Conservation (phyloP, 1,140 invertebrate species). For the Dendrolimus kikuchii region DNA sequence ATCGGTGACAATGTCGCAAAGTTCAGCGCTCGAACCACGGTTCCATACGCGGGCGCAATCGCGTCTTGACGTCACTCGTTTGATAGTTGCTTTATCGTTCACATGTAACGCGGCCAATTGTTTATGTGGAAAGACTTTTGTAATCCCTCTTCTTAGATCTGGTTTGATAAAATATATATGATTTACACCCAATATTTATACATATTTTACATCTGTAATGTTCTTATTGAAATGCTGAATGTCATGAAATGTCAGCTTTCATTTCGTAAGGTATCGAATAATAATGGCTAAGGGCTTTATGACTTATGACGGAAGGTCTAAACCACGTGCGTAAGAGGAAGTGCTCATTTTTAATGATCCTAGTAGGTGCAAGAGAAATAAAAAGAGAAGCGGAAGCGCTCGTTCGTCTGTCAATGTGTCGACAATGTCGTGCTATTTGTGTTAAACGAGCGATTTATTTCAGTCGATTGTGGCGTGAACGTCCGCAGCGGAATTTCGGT, state of each 20-base stretch:
- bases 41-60: slow-evolving; percentile 18
- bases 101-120: slow-evolving; percentile 24
- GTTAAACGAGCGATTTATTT: slow-evolving; percentile 69
- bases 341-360: slow-evolving; percentile 34
- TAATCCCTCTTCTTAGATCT: no score
- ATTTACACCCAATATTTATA: no score
- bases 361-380: slow-evolving; percentile 31
- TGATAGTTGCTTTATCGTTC: slow-evolving; percentile 40
- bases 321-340: slow-evolving; percentile 46
- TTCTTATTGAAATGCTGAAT: no score
- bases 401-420: slow-evolving; percentile 60
- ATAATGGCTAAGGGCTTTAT: slow-evolving; percentile 9
- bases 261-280: no score
- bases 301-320: slow-evolving; percentile 33
- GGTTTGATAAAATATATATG: no score
- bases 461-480: slow-evolving; percentile 64
- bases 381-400: slow-evolving; percentile 63
- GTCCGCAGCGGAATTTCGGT: slow-evolving; percentile 65
- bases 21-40: slow-evolving; percentile 39
- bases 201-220: no score
- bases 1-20: slow-evolving; percentile 56
- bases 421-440: slow-evolving; percentile 66
- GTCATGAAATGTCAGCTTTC: no score
- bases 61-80: slow-evolving; percentile 45
- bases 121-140: slow-evolving; percentile 21